Base-by-base conservation (phyloP, 1,140 invertebrate species). In the Lineus longissimus region DNA sequence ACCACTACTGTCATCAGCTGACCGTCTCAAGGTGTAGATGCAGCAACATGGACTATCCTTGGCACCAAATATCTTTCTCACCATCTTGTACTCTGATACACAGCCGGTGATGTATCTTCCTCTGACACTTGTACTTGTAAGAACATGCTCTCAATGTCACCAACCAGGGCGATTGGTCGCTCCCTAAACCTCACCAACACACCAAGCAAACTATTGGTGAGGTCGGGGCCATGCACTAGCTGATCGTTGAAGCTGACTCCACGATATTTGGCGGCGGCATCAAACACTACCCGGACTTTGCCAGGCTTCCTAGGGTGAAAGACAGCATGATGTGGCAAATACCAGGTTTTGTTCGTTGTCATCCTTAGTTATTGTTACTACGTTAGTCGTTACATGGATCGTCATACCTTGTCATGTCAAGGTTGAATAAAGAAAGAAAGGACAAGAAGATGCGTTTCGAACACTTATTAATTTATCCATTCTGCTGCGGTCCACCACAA, bases 151-250 rank as follows among this genome's bases (percentile, higher is more conserved):
- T 69, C 43, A 2, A 71, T 65, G 62, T 67, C 61, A 22, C 62
- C 54, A 22, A 66, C 61, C 1, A 72, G 17, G 13, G 71, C 71
- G 7, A 74, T 60, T 15, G 40, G 57, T 29, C 67, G 58, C 47
- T 65, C n/a, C 7, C 73, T 43, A 55, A 73, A 73, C 19, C 63
- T 55, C 0, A 67, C 27, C 23, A 74, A 63, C 7, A 73, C 66
- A 27, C 64, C 71, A 22, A 72, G 30, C 17, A 75, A 55, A 36
- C 23, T 55, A 54, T 58, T 74, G 65, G 83, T 81, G 0, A 84
- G 55, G 59, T 75, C 75, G 7, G 83, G 80, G 11, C 76, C 75
- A 2, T 63, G 22, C 1, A 70, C 41, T 13, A 77, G 45, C 11
- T 54, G 22, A 9, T 70, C 55, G 57, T 78, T 77, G 0, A 78